phyloP scores from a whole-genome alignment of 1,140 invertebrate genomes.

The Brachionus plicatilis region DNA sequence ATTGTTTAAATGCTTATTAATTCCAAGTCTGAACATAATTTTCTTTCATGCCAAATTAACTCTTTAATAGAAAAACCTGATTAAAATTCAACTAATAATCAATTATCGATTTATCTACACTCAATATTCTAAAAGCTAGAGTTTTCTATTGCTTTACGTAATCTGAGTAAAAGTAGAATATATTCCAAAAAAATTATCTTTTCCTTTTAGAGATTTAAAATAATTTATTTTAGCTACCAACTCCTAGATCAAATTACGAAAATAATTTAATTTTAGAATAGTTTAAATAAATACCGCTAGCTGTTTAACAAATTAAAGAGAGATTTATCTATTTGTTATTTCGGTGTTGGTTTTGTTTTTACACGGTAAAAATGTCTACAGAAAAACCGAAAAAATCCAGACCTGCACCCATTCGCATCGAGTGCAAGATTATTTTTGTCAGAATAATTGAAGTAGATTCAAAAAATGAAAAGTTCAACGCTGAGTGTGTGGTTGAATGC shows the following conservation, averaged over 20 bases:
- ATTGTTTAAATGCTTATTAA: background rate
- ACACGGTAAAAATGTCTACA: background rate
- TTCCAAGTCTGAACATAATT: background rate
- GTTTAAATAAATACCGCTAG: background rate
- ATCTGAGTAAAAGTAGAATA: background rate
- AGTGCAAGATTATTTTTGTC: slow-evolving; percentile 41
- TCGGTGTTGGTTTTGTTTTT: background rate
- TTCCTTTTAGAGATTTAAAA: background rate
- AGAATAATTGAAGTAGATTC: slow-evolving; percentile 43
- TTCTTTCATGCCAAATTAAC: background rate
- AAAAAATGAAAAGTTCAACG: slow-evolving; percentile 42
- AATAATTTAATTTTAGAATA: background rate
- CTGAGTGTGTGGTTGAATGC: slow-evolving; percentile 41
- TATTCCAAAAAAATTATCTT: background rate
- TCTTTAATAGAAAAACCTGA: background rate
- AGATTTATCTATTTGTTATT: background rate
- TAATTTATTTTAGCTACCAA: background rate
- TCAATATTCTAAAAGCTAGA: background rate
- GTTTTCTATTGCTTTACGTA: background rate
- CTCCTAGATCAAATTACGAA: background rate
- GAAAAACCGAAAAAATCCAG: background rate
- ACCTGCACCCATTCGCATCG: background rate
- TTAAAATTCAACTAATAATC: background rate
- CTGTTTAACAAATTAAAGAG: background rate
- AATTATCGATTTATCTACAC: background rate